Evolutionary conservation across 2,113 vertebrate species (phyloP).

Genomic region (Platichthys stellatus): DNA sequence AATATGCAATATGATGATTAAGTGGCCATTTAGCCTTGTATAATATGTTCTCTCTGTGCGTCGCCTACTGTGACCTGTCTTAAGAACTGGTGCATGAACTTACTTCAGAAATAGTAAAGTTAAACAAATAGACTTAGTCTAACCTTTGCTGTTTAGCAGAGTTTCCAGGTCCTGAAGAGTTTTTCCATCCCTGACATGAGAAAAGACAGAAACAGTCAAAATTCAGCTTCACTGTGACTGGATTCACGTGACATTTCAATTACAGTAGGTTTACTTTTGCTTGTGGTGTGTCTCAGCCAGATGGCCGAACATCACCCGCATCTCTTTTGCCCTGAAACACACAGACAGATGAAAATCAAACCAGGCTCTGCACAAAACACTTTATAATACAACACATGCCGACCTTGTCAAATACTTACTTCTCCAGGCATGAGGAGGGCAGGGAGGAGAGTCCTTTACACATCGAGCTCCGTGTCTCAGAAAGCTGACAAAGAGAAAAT

Average conservation of each 20-base stretch:
- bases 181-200: slow-evolving; percentile 68
- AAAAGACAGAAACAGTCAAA: background rate
- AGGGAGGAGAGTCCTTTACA: slow-evolving; percentile 78
- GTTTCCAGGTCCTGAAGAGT: slow-evolving; percentile 70
- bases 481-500: background rate
- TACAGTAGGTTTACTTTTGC: slow-evolving; percentile 58
- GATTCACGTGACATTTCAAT: background rate
- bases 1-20: too few relatives aligned
- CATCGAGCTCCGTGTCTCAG: slow-evolving; percentile 51
- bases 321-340: slow-evolving; percentile 80
- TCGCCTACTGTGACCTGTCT: background rate
- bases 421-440: slow-evolving; percentile 80
- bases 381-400: background rate
- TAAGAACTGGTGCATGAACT: background rate
- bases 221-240: background rate
- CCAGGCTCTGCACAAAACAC: background rate
- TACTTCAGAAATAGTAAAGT: background rate
- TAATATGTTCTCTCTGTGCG: too few relatives aligned
- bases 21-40: too few relatives aligned
- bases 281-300: slow-evolving; percentile 76
- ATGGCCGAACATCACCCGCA: slow-evolving; percentile 77
- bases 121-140: background rate
- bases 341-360: background rate
- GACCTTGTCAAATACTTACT: slow-evolving; percentile 51
- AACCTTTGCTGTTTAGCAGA: slow-evolving; percentile 74